Evolutionary conservation across 2,113 vertebrate genomes (phyloP), one percentile per base, ranked within the genome.

Genomic region (Hipposideros armiger): DNA sequence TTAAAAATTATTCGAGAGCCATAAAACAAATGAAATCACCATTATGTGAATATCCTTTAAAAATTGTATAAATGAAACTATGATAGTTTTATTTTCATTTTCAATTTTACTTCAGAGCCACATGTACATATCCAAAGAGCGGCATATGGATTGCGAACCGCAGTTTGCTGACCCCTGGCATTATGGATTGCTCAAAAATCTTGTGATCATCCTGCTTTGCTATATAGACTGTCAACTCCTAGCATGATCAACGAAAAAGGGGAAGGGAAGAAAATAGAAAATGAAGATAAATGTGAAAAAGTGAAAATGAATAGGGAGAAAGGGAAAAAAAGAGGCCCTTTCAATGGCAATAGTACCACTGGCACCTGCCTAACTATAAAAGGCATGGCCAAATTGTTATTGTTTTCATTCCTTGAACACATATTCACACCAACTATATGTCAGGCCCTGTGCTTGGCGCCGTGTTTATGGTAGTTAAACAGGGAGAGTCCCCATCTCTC

Each of bases 251-350:
- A 40, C 77, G 52, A 7, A n/a, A 84, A 91, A 62, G 17, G 5
- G 20, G 66, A 86, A n/a, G 11, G n/a, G 5, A 76, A 70, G 56
- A 67, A 66, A 89, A 86, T 7, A 96, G 62, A 52, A 90, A 93
- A 47, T 17, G 24, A 78, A 73, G n/a, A 62, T 36, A 40, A 95
- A 84, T 24, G 14, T 83, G 52, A 78, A 81, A 95, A 81, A 19
- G 47, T 36, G n/a, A 94, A 92, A 93, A 70, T 62, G 45, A 89
- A 82, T 22, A 81, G 3, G 7, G 28, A 96, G 58, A 82, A 87
- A 73, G 56, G 24, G 11, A 14, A 22, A 76, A 76, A 78, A 90
- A 85, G 50, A 69, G 19, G 56, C 17, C 42, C 42, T 94, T 92
- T 82, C 62, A 84, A 69, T 36, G 45, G 36, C 28, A 81, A 92